Base-by-base conservation (phyloP, 2,888 invertebrate species). In the Harpalus rufipes region DNA sequence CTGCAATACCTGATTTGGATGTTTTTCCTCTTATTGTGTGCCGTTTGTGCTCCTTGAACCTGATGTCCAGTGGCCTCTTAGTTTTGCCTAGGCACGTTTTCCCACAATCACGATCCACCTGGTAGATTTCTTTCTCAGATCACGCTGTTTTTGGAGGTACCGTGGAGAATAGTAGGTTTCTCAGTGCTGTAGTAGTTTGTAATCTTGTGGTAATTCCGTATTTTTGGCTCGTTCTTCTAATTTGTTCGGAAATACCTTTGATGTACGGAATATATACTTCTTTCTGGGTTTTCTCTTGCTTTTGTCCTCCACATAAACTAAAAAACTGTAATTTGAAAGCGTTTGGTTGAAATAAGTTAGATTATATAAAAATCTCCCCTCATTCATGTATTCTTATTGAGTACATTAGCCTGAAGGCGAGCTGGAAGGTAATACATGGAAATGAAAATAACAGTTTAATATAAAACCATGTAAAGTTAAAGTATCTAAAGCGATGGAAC, bases 31-130 rank as follows among this genome's bases (percentile, higher is more conserved):
- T 18, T 10, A 59, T n/a, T n/a, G n/a, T 59, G 32, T 79, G 79
- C 7, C 39, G 32, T 41, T 63, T 81, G 44, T 63, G 81, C 41
- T 81, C 63, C 18, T 81, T 25, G 0, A 81, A 6, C 16, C 81
- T 81, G n/a, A n/a, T n/a, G 18, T 21, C 21, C 21, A 21, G 21
- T 21, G 3, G n/a, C 63, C 0, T 44, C 44, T 21, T 21, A 21
- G 21, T 21, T 21, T 1, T 3, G 21, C 3, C 21, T 21, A 21
- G 58, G n/a, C 63, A 80, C 1, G 10, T 39, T 25, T 80, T 25
- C n/a, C 63, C 63, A 5, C 63, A 79, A 58, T 58, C 56, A 58
- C 78, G 58, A 14, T 3, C 14, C 14, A 79, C 7, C 18, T 21
- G 21, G 21, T 21, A 21, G 2, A 79, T 58, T 68, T 14, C 41